Conservation (phyloP, 2,888 invertebrate species). For the Exephanes ischioxanthus region DNA sequence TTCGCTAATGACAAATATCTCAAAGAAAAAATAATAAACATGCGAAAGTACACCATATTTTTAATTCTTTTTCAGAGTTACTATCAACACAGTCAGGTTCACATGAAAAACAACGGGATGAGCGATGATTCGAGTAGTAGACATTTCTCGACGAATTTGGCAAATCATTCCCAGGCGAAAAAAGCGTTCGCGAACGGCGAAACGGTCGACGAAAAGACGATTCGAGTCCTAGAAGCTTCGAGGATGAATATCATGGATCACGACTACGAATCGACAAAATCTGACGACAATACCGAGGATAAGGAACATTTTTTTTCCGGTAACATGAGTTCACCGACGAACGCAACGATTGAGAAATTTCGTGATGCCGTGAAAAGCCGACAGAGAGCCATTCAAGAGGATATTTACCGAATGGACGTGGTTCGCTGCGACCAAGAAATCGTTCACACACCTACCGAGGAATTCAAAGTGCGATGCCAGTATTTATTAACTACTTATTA, state of each 20-base stretch:
- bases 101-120: not conserved
- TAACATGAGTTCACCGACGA: slow-evolving; percentile 11
- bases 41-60: no score
- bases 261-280: slow-evolving; percentile 34
- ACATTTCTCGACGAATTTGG: not conserved
- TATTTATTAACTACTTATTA: not conserved
- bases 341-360: slow-evolving; percentile 33
- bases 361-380: slow-evolving; percentile 65
- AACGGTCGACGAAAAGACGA: not conserved
- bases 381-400: slow-evolving; percentile 73
- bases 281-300: not conserved
- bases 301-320: not conserved
- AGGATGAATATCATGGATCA: slow-evolving; percentile 9
- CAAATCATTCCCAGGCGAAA: not conserved
- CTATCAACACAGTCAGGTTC: slow-evolving; percentile 14
- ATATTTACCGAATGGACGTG: slow-evolving; percentile 76
- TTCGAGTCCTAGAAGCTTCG: not conserved
- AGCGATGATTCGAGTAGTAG: not conserved
- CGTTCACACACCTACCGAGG: slow-evolving; percentile 5
- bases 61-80: slow-evolving; percentile 2
- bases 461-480: slow-evolving; percentile 11
- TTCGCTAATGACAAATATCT: not conserved
- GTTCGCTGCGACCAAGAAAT: slow-evolving; percentile 68
- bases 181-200: not conserved
- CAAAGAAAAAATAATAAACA: not conserved